These are phyloP conservation scores for Montipora sp. DNA, from an alignment of 64 coral and sea anemone species.

Conservation along the genomic window DNA sequence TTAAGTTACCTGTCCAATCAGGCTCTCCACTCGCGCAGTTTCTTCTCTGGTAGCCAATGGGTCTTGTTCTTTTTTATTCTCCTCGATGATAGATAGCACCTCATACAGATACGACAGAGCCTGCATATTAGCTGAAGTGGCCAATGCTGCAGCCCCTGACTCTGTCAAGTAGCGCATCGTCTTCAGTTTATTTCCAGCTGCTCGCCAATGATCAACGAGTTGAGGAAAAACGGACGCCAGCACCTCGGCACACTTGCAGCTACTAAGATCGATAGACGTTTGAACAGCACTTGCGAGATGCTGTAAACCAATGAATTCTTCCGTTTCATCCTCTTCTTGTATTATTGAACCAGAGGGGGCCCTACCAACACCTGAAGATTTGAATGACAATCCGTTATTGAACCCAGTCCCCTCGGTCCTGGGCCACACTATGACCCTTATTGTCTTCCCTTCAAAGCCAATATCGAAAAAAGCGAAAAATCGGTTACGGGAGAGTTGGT, in stretches of 20 bases:
- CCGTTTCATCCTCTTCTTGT: not conserved
- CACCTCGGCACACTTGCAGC: slow-evolving; percentile 91
- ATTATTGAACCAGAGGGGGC: not conserved
- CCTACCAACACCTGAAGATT: not conserved
- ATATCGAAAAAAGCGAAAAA: too few species aligned
- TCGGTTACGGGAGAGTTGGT: too few species aligned
- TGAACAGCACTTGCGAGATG: slow-evolving; percentile 1
- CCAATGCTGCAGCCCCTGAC: slow-evolving; percentile 92
- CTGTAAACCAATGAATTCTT: not conserved
- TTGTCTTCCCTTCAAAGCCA: too few species aligned
- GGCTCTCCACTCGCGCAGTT: slow-evolving; percentile 87
- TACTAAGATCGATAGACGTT: slow-evolving; percentile 62
- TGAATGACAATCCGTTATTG: too few species aligned
- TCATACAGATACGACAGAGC: slow-evolving; percentile 88
- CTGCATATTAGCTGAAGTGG: slow-evolving; percentile 92
- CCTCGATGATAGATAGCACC: slow-evolving; percentile 66
- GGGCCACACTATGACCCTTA: too few species aligned
- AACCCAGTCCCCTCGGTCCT: too few species aligned
- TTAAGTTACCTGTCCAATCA: slow-evolving; percentile 86
- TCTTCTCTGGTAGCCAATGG: slow-evolving; percentile 77
- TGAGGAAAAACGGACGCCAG: slow-evolving; percentile 95
- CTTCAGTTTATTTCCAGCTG: slow-evolving; percentile 88
- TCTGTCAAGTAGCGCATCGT: slow-evolving; percentile 89
- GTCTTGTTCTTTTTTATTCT: slow-evolving; percentile 53
- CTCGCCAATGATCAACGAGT: slow-evolving; percentile 94